Evolutionary conservation across 2,888 invertebrate genomes (phyloP).

Genomic region (Microctonus hyperodae): DNA sequence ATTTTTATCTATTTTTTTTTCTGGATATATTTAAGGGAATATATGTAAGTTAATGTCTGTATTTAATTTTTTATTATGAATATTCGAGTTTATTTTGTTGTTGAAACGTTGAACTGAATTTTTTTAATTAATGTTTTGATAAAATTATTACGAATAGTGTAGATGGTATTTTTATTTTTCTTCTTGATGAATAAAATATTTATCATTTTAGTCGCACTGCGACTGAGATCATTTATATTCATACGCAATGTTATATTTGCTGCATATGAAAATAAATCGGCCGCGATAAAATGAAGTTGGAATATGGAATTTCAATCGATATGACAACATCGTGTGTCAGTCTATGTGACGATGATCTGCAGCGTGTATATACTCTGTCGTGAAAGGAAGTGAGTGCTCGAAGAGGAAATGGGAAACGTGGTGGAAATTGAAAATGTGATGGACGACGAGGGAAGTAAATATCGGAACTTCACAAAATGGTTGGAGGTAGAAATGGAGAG

Average conservation of each 20-base stretch:
- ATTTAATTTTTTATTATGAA: too few species aligned
- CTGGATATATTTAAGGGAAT: too few species aligned
- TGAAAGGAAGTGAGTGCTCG: constrained; percentile 5
- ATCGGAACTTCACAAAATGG: constrained; percentile 43
- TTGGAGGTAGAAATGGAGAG: constrained; percentile 24
- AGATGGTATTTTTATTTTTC: too few species aligned
- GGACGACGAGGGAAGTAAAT: constrained; percentile 48
- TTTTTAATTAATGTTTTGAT: too few species aligned
- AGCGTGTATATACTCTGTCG: constrained; percentile 2
- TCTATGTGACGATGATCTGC: constrained; percentile 7
- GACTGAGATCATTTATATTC: too few species aligned
- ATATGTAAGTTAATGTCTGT: too few species aligned
- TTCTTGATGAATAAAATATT: too few species aligned
- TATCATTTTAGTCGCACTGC: too few species aligned
- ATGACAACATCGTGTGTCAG: constrained; percentile 18
- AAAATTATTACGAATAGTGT: too few species aligned
- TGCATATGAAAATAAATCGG: constrained; percentile 4
- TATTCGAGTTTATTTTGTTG: too few species aligned
- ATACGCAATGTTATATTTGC: neutral
- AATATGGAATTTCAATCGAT: constrained; percentile 26
- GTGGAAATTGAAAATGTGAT: constrained; percentile 64
- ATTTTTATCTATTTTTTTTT: too few species aligned
- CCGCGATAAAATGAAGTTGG: constrained; percentile 3
- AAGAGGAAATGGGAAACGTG: constrained; percentile 61
- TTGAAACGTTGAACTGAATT: too few species aligned